Evolutionary conservation across 2,888 invertebrate genomes (phyloP).

Genomic region (Camponotus fellah): DNA sequence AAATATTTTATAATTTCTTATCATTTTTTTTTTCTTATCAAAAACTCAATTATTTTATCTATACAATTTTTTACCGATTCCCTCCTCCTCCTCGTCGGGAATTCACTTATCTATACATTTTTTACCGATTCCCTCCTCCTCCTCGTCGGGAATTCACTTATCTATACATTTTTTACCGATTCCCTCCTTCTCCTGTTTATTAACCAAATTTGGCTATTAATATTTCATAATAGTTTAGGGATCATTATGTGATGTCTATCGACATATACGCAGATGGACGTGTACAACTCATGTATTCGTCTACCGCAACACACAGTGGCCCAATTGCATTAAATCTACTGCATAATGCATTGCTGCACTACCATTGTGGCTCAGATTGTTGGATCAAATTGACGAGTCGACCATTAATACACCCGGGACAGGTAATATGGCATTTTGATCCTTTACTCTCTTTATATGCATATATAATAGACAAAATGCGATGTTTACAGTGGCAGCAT

Average conservation of each 20-base stretch:
- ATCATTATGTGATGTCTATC: constrained; percentile 68
- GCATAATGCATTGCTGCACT: constrained; percentile 67
- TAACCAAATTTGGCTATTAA: not conserved
- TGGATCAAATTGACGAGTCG: constrained; percentile 66
- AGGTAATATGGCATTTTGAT: constrained; percentile 39
- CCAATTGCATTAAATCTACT: constrained; percentile 69
- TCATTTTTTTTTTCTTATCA: too few relatives aligned
- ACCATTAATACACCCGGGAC: constrained; percentile 59
- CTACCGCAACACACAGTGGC: constrained; percentile 66
- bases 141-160: too few relatives aligned
- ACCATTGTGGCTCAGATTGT: constrained; percentile 45
- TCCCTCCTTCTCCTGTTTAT: too few relatives aligned
- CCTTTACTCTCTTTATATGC: not conserved
- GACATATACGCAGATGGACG: constrained; percentile 55
- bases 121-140: too few relatives aligned
- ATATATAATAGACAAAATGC: not conserved
- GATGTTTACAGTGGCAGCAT: constrained; percentile 67
- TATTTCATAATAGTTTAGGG: constrained; percentile 62
- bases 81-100: too few relatives aligned
- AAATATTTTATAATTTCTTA: too few relatives aligned
- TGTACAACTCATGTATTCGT: constrained; percentile 66
- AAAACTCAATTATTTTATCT: too few relatives aligned
- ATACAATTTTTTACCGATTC: too few relatives aligned
- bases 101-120: too few relatives aligned
- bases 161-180: too few relatives aligned